Percentiles rank a stretch among this genome's conserved stretches.
Conservation (phyloP, 2,113 vertebrate species). For the Onychorhynchus coronatus region DNA sequence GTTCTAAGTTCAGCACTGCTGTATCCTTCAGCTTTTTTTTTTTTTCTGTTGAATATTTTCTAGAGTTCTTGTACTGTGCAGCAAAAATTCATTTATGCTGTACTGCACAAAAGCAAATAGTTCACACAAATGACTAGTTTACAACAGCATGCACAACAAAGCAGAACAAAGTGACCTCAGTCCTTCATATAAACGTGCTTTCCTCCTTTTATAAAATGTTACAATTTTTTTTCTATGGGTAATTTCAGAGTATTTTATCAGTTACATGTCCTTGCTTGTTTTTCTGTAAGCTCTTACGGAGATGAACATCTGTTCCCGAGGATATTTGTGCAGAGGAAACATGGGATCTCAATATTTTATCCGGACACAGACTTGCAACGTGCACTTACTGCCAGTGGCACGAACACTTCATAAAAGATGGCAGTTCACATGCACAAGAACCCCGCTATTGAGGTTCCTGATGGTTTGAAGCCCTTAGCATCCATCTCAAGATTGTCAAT, state of each 20-base stretch:
- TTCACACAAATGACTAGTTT: slow-evolving; percentile 19
- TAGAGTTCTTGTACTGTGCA: background rate
- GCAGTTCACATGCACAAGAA: background rate
- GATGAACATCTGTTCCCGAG: slow-evolving; percentile 32
- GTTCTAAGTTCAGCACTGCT: background rate
- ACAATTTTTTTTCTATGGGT: background rate
- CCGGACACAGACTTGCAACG: background rate
- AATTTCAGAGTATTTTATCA: slow-evolving; percentile 29
- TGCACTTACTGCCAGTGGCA: background rate
- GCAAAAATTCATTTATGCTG: background rate
- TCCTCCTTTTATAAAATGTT: slow-evolving; percentile 7
- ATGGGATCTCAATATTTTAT: slow-evolving; percentile 3
- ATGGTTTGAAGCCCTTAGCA: background rate
- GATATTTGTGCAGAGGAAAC: slow-evolving; percentile 2
- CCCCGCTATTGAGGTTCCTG: background rate
- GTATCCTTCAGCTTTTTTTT: background rate
- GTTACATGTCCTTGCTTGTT: slow-evolving; percentile 2
- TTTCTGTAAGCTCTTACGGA: slow-evolving; percentile 17
- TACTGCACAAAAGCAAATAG: background rate
- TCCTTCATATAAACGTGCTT: background rate
- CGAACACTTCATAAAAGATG: background rate
- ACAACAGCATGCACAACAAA: background rate
- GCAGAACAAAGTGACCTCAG: slow-evolving; percentile 1
- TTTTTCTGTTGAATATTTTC: background rate
- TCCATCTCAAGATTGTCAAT: background rate